A percentile compares a stretch with the other conserved stretches of the same genome.
phyloP scores from a whole-genome alignment of 1,140 invertebrate species.

The Brachionus sp. region DNA sequence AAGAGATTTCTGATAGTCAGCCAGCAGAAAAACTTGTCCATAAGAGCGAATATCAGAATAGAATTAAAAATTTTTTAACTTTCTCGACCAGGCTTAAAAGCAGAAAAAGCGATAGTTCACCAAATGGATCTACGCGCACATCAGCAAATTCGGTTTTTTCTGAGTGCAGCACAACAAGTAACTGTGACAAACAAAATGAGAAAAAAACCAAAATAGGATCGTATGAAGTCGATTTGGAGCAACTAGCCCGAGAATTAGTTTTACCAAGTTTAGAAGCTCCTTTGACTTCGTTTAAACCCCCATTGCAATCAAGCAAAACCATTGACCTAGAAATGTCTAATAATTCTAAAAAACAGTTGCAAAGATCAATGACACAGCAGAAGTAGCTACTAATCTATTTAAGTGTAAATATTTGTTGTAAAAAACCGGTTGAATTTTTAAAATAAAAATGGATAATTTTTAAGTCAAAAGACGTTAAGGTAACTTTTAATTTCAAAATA shows the following conservation, averaged over 20 bases:
- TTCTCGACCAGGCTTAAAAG: neutral
- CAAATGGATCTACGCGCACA: neutral
- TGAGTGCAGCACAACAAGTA: neutral
- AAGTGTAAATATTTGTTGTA: neutral
- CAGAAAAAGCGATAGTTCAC: neutral
- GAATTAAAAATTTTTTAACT: slow-evolving; percentile 2
- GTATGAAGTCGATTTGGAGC: slow-evolving; percentile 42
- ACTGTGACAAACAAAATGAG: neutral
- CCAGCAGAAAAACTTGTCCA: neutral
- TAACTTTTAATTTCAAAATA: too few relatives aligned
- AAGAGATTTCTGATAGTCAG: neutral
- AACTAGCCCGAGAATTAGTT: slow-evolving; percentile 22
- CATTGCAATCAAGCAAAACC: slow-evolving; percentile 31
- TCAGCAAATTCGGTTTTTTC: slow-evolving; percentile 25
- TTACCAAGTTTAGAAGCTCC: neutral
- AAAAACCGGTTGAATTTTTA: neutral
- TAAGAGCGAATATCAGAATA: neutral
- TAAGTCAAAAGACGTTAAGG: neutral
- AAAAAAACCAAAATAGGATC: slow-evolving; percentile 31
- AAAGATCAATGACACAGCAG: slow-evolving; percentile 24
- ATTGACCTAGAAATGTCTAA: neutral
- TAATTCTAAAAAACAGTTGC: neutral
- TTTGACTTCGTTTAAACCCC: slow-evolving; percentile 35
- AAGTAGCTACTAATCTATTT: neutral
- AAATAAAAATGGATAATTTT: neutral